phyloP scores from a whole-genome alignment of 2,797 vertebrate genomes.

The Trematomus bernacchii region DNA sequence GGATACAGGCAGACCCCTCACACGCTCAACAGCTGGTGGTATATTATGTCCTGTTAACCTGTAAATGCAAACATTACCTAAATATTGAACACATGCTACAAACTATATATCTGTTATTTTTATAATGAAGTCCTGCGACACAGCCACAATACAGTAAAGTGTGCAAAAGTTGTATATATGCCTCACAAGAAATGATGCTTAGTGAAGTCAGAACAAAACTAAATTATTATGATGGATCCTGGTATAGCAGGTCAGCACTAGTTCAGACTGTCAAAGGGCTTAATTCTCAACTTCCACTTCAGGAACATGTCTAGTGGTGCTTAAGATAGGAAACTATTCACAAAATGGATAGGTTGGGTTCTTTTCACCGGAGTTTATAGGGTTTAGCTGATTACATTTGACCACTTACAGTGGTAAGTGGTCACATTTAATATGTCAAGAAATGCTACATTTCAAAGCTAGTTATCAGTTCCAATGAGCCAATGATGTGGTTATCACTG shows the following conservation, averaged over 20 bases:
- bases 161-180: background rate
- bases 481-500: too few species aligned
- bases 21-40: background rate
- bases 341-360: background rate
- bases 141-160: background rate
- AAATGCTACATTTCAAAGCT: too few species aligned
- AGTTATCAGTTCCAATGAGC: too few species aligned
- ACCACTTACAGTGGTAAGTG: too few species aligned
- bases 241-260: background rate
- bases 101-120: background rate
- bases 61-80: constrained; percentile 12
- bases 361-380: background rate
- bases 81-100: background rate
- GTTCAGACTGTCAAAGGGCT: background rate
- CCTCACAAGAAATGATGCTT: background rate
- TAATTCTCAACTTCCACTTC: background rate
- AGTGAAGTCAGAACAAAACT: background rate
- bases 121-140: background rate
- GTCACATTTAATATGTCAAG: too few species aligned
- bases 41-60: constrained; percentile 16
- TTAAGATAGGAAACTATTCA: background rate
- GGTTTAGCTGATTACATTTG: background rate
- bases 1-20: constrained; percentile 4
- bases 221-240: background rate
- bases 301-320: background rate